Base-by-base conservation (phyloP, 92 coral and sea anemone genomes). In the Epizoanthus rinbou region DNA sequence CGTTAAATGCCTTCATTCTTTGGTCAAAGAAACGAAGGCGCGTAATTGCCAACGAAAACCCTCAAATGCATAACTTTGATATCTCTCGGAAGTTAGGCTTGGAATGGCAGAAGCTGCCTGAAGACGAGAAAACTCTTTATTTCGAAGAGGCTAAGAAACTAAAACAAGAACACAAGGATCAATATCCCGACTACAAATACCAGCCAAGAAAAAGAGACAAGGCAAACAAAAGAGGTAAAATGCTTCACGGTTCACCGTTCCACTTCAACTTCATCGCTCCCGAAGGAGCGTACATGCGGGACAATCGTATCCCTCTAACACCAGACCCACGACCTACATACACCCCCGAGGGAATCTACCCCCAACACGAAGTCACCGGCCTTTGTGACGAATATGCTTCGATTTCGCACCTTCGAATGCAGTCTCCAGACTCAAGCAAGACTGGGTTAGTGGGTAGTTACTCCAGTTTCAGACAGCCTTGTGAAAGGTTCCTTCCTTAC, bases 41-140 rank as follows among this genome's bases (percentile, higher is more conserved):
- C 50, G 98, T 94, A 2, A 91, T 97, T 17, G 99, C 99, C 5
- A 97, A 93, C 78, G 99, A 94, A 65, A 95, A 97, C 72, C 99
- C 99, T 0, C 98, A 97, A 75, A 94, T 97, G 99, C 99, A 97
- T 83, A 97, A 97, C 84, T 97, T 97, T 80, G 99, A 97, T 85
- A 97, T 97, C 45, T 94, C 98, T 79, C 85, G 98, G 72, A 91
- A 95, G 66, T 86, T 97, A 1, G 99, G 99, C 53, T 66, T 97
- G 80, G 99, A 97, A 72, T 97, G 99, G 99, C 98, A 97, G 54
- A 95, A 91, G 69, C 86, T 97, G 25, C 89, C 95, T 0, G 95
- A 95, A 58, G 91, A 92, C 17, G 99, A 97, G 69, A 97, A 97
- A 80, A 76, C 95, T 24, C 90, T 85, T 59, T 97, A 94, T 76